A percentile compares a stretch with the other conserved stretches of the same genome.
phyloP scores from a whole-genome alignment of 2,888 invertebrate genomes.

The Steromphala cineraria region DNA sequence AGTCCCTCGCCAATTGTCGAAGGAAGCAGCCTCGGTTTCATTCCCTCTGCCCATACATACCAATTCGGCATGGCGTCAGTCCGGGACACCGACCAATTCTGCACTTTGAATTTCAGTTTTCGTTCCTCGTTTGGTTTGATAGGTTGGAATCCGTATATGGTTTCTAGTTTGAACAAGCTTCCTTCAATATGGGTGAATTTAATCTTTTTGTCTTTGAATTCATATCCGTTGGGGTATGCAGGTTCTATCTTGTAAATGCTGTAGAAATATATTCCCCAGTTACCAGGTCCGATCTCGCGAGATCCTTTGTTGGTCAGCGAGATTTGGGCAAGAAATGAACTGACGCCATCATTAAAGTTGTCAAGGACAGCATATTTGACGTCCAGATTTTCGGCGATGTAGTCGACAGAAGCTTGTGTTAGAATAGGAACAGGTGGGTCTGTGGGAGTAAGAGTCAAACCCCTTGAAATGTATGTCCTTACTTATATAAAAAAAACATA shows the following conservation, averaged over 20 bases:
- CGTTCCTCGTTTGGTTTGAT: slow-evolving; percentile 24
- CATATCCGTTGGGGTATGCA: background rate
- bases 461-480: too few relatives aligned
- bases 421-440: slow-evolving; percentile 36
- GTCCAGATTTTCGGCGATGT: slow-evolving; percentile 48
- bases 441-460: slow-evolving; percentile 31
- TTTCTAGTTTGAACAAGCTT: background rate
- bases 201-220: background rate
- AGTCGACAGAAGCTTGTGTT: slow-evolving; percentile 49
- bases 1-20: slow-evolving; percentile 45
- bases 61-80: slow-evolving; percentile 52
- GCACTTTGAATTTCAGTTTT: slow-evolving; percentile 26
- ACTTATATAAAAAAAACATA: too few relatives aligned
- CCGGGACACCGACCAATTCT: slow-evolving; percentile 35
- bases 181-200: slow-evolving; percentile 7
- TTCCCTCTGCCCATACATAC: slow-evolving; percentile 43
- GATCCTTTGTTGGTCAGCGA: slow-evolving; percentile 46
- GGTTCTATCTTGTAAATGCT: slow-evolving; percentile 25
- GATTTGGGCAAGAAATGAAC: slow-evolving; percentile 32
- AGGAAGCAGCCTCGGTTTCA: slow-evolving; percentile 42
- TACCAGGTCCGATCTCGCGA: slow-evolving; percentile 40
- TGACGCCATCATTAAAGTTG: slow-evolving; percentile 32
- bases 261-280: slow-evolving; percentile 61
- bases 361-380: slow-evolving; percentile 48
- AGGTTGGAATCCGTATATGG: background rate